These are phyloP conservation scores for Stictonetta naevosa DNA, from an alignment of 2,113 vertebrate genomes.

Conservation along the genomic window DNA sequence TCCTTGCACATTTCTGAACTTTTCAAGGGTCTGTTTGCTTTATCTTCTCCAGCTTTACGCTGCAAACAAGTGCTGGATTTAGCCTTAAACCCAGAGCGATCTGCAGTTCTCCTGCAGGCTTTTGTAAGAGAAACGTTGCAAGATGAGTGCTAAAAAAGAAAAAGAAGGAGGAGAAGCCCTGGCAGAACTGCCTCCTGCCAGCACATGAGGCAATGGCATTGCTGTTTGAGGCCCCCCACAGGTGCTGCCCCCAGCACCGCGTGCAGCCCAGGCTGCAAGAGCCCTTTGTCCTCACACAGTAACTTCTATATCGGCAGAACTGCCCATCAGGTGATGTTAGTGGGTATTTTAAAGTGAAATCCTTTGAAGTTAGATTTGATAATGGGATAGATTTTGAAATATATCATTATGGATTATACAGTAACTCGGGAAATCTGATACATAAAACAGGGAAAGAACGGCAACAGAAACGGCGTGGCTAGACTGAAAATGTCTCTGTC, in stretches of 20 bases:
- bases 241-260: neutral
- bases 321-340: neutral
- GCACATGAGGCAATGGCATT: too few species aligned
- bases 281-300: neutral
- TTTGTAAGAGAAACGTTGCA: neutral
- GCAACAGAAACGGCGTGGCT: neutral
- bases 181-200: neutral
- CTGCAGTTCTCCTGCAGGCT: neutral
- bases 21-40: neutral
- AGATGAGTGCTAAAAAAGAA: neutral
- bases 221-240: rapidly evolving
- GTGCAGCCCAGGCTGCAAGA: neutral
- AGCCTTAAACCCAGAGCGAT: neutral
- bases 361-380: neutral
- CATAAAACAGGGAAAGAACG: neutral
- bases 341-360: neutral
- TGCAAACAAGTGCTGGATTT: neutral
- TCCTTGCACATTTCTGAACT: neutral
- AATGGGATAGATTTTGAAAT: neutral
- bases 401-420: neutral
- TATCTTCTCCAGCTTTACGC: neutral
- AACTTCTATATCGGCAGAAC: neutral
- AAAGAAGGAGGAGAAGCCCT: neutral
- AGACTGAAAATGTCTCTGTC: neutral
- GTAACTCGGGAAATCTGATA: neutral